Evolutionary conservation across 1,140 invertebrate genomes (phyloP).

Genomic region (Asbolus verrucosus): DNA sequence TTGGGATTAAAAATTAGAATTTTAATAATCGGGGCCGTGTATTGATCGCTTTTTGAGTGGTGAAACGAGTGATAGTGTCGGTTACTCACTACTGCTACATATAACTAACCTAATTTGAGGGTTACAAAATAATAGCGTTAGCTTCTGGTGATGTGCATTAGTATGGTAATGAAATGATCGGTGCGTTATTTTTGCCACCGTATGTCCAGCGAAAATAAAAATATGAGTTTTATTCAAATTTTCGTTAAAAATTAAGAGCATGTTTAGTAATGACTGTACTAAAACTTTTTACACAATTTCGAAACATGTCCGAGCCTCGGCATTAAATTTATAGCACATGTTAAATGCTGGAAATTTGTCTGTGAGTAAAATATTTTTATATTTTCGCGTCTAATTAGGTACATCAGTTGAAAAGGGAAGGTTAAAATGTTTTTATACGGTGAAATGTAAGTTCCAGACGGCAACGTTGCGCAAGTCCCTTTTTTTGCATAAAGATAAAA

Average conservation of each 20-base stretch:
- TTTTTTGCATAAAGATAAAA: slow-evolving; percentile 44
- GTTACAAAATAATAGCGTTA: too few species aligned
- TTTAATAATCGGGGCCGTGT: too few species aligned
- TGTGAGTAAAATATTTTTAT: slow-evolving; percentile 3
- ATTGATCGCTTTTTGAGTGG: too few species aligned
- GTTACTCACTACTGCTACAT: too few species aligned
- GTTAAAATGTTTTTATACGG: neutral
- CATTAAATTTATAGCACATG: slow-evolving; percentile 34
- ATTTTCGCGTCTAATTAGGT: slow-evolving; percentile 15
- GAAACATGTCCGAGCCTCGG: neutral
- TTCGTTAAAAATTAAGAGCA: too few species aligned
- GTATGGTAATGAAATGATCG: slow-evolving; percentile 3
- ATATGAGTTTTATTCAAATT: neutral
- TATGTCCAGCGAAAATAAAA: neutral
- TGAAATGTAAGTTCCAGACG: neutral
- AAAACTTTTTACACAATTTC: neutral
- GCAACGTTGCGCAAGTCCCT: slow-evolving; percentile 4
- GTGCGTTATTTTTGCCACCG: neutral
- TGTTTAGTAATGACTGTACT: slow-evolving; percentile 7
- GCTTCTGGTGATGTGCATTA: neutral
- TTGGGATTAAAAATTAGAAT: too few species aligned
- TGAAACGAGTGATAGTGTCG: too few species aligned
- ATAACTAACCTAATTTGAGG: too few species aligned
- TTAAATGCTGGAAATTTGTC: slow-evolving; percentile 5
- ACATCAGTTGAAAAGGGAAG: slow-evolving; percentile 1